Evolutionary conservation across 1,140 invertebrate genomes (phyloP).

Genomic region (Drosophila novamexicana): DNA sequence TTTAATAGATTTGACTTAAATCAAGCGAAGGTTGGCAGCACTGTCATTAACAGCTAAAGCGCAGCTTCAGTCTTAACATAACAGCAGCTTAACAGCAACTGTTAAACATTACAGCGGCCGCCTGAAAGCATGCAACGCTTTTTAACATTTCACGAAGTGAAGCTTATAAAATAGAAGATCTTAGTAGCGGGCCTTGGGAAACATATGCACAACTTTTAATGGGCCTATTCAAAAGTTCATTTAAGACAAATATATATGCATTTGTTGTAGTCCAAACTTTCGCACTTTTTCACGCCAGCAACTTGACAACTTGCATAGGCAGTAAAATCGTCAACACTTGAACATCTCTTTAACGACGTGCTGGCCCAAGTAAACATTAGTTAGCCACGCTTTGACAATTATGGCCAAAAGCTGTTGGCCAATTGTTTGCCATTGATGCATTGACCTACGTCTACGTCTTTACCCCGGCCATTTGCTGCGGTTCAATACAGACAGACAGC

Average conservation of each 20-base stretch:
- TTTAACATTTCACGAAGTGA: background rate
- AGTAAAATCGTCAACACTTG: conserved; percentile 28
- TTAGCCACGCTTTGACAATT: conserved; percentile 44
- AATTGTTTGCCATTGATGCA: conserved; percentile 65
- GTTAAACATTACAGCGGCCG: background rate
- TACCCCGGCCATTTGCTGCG: conserved; percentile 1
- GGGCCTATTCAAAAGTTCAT: too few species aligned
- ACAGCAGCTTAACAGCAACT: conserved; percentile 8
- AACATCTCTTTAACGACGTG: conserved; percentile 5
- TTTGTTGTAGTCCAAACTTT: background rate
- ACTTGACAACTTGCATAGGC: background rate
- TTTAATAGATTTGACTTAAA: too few species aligned
- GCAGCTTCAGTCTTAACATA: too few species aligned
- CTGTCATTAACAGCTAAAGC: too few species aligned
- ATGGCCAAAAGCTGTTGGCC: conserved; percentile 34
- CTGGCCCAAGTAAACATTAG: conserved; percentile 21
- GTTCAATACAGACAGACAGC: conserved; percentile 19
- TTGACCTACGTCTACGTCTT: conserved; percentile 45
- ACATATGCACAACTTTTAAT: background rate
- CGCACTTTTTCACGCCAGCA: background rate
- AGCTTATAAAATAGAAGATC: background rate
- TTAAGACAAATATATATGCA: background rate
- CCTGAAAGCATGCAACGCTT: conserved; percentile 20
- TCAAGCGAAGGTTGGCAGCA: too few species aligned
- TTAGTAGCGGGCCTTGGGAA: background rate